phyloP scores from a whole-genome alignment of 2,797 vertebrate species.

The Pseudotriccus pelzelni region DNA sequence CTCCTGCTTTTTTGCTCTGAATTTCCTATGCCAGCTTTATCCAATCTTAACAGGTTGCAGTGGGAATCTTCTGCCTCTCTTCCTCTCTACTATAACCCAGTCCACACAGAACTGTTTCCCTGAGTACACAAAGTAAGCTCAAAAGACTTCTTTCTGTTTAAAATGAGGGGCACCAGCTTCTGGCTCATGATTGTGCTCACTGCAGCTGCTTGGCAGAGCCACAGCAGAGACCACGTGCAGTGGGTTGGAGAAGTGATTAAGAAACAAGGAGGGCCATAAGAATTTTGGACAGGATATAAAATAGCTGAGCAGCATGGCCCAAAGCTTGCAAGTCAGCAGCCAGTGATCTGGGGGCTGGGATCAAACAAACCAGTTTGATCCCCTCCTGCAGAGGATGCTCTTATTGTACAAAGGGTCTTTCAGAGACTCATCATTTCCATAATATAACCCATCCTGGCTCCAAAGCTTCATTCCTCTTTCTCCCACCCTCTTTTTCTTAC shows the following conservation, averaged over 20 bases:
- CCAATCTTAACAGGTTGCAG: not conserved
- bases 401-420: not conserved
- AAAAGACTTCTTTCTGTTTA: not conserved
- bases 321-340: not conserved
- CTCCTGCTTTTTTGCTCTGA: not conserved
- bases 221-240: not conserved
- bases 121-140: not conserved
- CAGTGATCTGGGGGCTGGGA: not conserved
- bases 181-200: not conserved
- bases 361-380: not conserved
- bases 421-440: not conserved
- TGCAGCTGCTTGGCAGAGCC: conserved; percentile 33
- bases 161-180: not conserved
- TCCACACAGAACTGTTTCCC: not conserved
- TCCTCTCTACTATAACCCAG: not conserved
- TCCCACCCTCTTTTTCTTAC: not conserved
- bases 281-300: not conserved
- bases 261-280: conserved; percentile 12
- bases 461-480: not conserved
- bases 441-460: not conserved
- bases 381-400: not conserved
- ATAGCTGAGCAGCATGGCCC: not conserved
- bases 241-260: not conserved
- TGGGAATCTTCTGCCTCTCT: not conserved
- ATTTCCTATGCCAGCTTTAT: not conserved